Evolutionary conservation across 2,113 vertebrate species (phyloP), one percentile per base, ranked within the genome.

Genomic region (Gobiocypris rarus): DNA sequence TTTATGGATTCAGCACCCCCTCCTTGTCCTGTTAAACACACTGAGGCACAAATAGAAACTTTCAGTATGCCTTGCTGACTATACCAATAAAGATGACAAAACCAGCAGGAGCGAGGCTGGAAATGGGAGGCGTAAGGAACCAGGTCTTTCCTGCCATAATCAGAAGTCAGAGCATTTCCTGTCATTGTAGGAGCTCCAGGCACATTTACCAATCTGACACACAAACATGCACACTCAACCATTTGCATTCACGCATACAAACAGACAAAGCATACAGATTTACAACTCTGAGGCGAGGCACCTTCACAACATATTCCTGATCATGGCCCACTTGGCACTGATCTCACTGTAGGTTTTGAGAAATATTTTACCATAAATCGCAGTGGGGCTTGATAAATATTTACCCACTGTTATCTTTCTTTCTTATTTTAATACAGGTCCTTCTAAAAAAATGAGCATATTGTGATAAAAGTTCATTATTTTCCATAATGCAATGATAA

Each of bases 301-400:
- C 11, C 19, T 75, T 28, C 26, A 75, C 19, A 15, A 61, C 75
- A 61, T 34, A 61, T 76, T 38, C 50, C 74, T 31, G 10, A 83
- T 84, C 26, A 69, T 85, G 87, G 89, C 77, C 88, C 86, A 85
- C 85, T 90, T 93, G 90, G 90, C 91, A 75, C 75, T 48, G 61
- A 61, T 73, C 14, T 48, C 85, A 88, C 88, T 90, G 87, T 91
- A 86, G 63, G 82, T 87, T 82, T 90, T 92, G 91, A 94, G 93
- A 93, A 94, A 94, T 92, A 93, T n/a, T n/a, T n/a, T n/a, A n/a
- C n/a, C n/a, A 93, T 93, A 90, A 93, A 94, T 94, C 90, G 89
- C 89, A 91, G 86, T 84, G 94, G 90, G 88, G 91, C 91, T 93
- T 90, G 74, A 91, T 94, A 92, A 94, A 94, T 95, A 94, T 95